These are phyloP conservation scores for Asteroscopus sphinx DNA, from an alignment of 2,888 invertebrate genomes.

Conservation along the genomic window DNA sequence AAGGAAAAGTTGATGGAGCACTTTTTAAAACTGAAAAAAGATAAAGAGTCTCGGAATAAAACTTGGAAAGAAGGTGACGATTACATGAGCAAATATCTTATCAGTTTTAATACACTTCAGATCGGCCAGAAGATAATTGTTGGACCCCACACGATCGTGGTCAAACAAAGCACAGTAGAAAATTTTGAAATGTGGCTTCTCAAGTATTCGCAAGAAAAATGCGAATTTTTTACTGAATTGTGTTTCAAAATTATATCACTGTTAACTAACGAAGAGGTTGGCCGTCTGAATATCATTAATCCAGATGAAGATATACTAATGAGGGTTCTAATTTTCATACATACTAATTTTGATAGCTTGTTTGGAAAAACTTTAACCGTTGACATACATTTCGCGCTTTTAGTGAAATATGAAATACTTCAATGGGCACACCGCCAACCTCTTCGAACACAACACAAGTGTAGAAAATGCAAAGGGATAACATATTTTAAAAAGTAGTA, in stretches of 20 bases:
- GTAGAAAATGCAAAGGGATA: conserved; percentile 30
- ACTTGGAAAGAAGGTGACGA: conserved; percentile 18
- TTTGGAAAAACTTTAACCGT: not conserved
- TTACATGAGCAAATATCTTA: conserved; percentile 19
- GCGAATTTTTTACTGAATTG: conserved; percentile 39
- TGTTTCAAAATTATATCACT: conserved; percentile 35
- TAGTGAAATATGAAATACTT: conserved; percentile 26
- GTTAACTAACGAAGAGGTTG: conserved; percentile 19
- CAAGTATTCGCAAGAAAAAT: conserved; percentile 31
- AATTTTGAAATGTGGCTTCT: conserved; percentile 26
- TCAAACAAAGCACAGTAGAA: conserved; percentile 37
- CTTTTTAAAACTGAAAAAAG: conserved; percentile 14
- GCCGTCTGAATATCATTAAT: conserved; percentile 27
- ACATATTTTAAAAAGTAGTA: conserved; percentile 17
- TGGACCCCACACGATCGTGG: conserved; percentile 32
- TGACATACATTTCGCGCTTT: conserved; percentile 2
- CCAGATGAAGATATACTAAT: conserved; percentile 48
- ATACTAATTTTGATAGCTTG: conserved; percentile 20
- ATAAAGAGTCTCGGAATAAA: conserved; percentile 25
- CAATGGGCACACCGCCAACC: conserved; percentile 24
- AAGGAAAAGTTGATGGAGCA: conserved; percentile 25
- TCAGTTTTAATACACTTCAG: conserved; percentile 14
- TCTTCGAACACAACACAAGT: conserved; percentile 22
- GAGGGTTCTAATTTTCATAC: conserved; percentile 29
- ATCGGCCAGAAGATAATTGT: conserved; percentile 36